Conservation (phyloP, 2,797 vertebrate species). For the Liasis olivaceus region DNA sequence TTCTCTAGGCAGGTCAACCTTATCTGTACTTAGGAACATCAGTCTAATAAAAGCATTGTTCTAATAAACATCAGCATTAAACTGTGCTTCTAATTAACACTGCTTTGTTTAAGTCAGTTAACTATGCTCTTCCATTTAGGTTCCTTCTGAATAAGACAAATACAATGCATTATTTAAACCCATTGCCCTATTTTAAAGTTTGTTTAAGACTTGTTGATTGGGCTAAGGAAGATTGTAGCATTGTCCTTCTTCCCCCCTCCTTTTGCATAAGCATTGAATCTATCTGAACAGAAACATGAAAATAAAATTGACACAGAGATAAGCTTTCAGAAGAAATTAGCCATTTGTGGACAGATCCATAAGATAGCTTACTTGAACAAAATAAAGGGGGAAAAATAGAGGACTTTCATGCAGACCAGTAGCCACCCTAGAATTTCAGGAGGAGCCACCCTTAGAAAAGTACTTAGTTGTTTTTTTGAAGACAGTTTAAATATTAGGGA, state of each 20-base stretch:
- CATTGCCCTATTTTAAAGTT: slow-evolving; percentile 17
- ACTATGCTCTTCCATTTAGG: slow-evolving; percentile 23
- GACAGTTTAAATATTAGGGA: neutral
- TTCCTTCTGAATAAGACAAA: neutral
- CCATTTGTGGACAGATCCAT: neutral
- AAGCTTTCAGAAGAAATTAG: neutral
- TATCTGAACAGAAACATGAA: neutral
- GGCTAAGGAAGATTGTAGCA: neutral
- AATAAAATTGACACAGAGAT: slow-evolving; percentile 6
- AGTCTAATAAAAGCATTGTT: neutral
- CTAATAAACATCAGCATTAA: neutral
- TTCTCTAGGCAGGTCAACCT: neutral
- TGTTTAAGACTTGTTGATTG: slow-evolving; percentile 30
- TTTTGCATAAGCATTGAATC: neutral
- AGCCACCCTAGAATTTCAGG: neutral
- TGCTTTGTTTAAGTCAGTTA: slow-evolving; percentile 30
- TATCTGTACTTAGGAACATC: neutral
- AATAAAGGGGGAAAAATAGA: neutral
- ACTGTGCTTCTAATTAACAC: neutral
- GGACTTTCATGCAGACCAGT: neutral
- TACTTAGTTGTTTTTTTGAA: neutral
- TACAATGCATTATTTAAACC: slow-evolving; percentile 15
- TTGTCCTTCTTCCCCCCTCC: neutral
- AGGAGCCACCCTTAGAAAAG: neutral
- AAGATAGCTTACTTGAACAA: neutral